These are phyloP conservation scores for Drosophila vallismaia DNA, from an alignment of 2,888 invertebrate species.

Conservation along the genomic window DNA sequence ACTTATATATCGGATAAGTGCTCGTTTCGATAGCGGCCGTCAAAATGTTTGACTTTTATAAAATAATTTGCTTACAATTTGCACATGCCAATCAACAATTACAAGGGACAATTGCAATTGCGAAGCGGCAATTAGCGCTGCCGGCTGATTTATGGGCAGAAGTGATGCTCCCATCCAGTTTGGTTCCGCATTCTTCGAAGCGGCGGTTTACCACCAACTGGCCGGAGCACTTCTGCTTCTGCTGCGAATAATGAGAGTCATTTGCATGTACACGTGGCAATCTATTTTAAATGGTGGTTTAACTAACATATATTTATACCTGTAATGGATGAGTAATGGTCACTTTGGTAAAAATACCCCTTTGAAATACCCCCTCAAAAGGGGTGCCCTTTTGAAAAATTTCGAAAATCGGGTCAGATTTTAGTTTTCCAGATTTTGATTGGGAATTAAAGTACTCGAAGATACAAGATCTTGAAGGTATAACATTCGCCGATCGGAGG, in stretches of 20 bases:
- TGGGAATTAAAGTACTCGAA: no score
- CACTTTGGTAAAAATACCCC: not conserved
- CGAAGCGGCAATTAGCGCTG: constrained; percentile 28
- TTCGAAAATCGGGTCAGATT: no score
- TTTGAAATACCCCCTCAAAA: no score
- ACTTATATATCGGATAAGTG: constrained; percentile 59
- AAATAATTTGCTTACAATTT: constrained; percentile 76
- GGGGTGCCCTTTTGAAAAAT: no score
- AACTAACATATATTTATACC: constrained; percentile 1
- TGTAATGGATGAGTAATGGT: not conserved
- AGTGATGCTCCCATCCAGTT: constrained; percentile 14
- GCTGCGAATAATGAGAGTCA: constrained; percentile 23
- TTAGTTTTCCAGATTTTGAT: no score
- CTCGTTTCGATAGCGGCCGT: constrained; percentile 56
- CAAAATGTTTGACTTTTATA: constrained; percentile 49
- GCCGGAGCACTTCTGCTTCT: no score
- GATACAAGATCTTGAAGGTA: no score
- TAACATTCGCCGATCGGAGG: no score
- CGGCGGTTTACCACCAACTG: no score
- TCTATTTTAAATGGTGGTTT: constrained; percentile 29
- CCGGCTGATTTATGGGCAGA: constrained; percentile 21
- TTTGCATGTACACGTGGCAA: constrained; percentile 31
- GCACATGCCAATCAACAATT: constrained; percentile 70
- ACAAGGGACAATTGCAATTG: constrained; percentile 21
- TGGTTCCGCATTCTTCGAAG: constrained; percentile 65